These are phyloP conservation scores for Narcine bancroftii DNA, from an alignment of 2,113 vertebrate genomes.

Conservation along the genomic window DNA sequence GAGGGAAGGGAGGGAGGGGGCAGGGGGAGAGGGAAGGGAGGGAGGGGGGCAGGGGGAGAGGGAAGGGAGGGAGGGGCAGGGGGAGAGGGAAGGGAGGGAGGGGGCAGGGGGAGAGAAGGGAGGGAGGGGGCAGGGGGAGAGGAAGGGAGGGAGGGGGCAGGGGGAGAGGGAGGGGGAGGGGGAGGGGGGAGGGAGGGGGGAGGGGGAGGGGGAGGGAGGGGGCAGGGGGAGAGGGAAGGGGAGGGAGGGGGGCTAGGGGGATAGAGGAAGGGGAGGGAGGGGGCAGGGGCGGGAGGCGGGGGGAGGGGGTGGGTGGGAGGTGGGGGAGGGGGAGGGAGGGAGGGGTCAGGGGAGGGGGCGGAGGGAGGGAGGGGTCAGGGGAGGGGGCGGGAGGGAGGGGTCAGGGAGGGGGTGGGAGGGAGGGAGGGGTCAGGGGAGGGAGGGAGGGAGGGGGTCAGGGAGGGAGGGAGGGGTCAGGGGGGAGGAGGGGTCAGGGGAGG, in stretches of 20 bases:
- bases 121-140: not conserved
- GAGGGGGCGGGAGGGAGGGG: not conserved
- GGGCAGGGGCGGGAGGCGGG: too few relatives aligned
- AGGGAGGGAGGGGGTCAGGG: not conserved
- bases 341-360: too few relatives aligned
- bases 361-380: not conserved
- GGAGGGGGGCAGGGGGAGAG: too few relatives aligned
- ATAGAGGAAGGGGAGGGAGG: not conserved
- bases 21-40: not conserved
- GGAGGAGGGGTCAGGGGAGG: too few relatives aligned
- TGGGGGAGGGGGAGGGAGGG: not conserved
- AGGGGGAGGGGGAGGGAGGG: too few relatives aligned
- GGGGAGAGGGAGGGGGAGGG: not conserved
- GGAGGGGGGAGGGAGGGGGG: not conserved
- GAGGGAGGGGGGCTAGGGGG: too few relatives aligned
- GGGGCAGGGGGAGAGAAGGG: not conserved
- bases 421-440: not conserved
- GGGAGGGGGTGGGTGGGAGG: not conserved
- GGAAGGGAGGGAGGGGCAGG: not conserved
- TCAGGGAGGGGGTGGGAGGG: fast-evolving
- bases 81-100: not conserved
- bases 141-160: not conserved
- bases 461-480: too few relatives aligned
- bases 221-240: not conserved
- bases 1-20: not conserved